phyloP scores from a whole-genome alignment of 37 sponge, comb jelly and placozoan genomes.

The Hexactinellida sp. region DNA sequence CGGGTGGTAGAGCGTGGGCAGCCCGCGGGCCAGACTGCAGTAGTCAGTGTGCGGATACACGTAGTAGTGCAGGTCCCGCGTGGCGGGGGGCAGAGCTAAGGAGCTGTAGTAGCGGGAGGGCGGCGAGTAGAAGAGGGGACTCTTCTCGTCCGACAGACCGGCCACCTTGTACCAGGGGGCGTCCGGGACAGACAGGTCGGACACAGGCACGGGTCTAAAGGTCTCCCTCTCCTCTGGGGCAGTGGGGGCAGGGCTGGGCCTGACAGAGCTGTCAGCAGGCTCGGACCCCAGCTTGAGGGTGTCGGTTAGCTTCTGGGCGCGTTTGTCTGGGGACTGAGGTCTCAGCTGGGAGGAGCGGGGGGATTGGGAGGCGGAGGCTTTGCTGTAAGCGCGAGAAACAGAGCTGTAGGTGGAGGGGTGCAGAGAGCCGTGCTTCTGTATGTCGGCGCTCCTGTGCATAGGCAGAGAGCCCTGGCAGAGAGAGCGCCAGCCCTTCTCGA shows the following conservation, averaged over 20 bases:
- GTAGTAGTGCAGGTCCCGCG: neutral
- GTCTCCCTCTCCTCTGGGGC: neutral
- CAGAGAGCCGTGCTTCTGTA: neutral
- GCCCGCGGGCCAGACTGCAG: neutral
- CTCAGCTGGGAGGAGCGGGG: neutral
- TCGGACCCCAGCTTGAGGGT: neutral
- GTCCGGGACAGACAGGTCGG: neutral
- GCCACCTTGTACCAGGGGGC: neutral
- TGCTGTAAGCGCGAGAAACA: neutral
- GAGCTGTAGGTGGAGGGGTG: neutral
- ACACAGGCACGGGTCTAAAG: neutral
- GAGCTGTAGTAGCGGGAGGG: neutral
- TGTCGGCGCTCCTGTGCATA: neutral
- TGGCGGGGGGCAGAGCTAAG: neutral
- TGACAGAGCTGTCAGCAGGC: neutral
- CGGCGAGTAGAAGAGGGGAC: neutral
- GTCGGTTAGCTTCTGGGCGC: neutral
- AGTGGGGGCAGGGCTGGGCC: neutral
- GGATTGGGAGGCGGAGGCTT: neutral
- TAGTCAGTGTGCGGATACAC: constrained; percentile 11
- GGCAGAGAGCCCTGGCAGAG: neutral
- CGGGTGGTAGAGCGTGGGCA: neutral
- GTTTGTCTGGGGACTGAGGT: neutral
- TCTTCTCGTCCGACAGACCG: neutral
- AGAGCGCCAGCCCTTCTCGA: constrained; percentile 26